Percentiles rank a stretch among this genome's conserved stretches.
Evolutionary conservation across 2,113 vertebrate genomes (phyloP).

Genomic region (Raphicerus campestris): DNA sequence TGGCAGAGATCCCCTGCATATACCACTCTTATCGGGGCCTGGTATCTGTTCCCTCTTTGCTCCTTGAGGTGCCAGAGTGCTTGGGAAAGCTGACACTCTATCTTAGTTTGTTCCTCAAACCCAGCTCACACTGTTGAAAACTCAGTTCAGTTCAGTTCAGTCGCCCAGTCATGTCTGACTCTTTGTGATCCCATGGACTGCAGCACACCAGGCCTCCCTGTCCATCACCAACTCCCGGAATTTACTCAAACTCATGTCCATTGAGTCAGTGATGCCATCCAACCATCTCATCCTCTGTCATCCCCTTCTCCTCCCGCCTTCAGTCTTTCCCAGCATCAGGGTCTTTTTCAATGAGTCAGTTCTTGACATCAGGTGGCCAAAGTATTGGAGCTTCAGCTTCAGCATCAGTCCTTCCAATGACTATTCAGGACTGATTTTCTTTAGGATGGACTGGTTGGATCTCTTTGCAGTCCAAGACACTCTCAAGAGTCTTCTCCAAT

Average conservation of each 20-base stretch:
- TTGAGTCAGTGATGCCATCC: background rate
- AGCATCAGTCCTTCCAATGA: background rate
- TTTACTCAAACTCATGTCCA: background rate
- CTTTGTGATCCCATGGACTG: background rate
- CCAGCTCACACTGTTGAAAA: background rate
- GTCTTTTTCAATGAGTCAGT: background rate
- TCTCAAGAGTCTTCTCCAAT: background rate
- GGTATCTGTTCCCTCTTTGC: background rate
- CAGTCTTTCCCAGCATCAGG: background rate
- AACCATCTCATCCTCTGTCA: background rate
- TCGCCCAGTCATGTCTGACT: background rate
- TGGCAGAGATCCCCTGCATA: background rate
- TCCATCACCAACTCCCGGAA: background rate
- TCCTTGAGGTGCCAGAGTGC: background rate
- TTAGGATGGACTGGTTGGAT: background rate
- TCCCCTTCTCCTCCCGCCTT: background rate
- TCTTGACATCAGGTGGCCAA: background rate
- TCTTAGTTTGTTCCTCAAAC: background rate
- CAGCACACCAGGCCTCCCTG: background rate
- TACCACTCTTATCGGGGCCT: rapidly evolving
- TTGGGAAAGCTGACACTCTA: background rate
- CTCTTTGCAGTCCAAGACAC: background rate
- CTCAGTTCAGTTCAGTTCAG: background rate
- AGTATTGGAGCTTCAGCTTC: background rate
- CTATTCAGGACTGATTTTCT: background rate